Evolutionary conservation across 1,140 invertebrate genomes (phyloP), one percentile per base, ranked within the genome.

Genomic region (Steinernema feltiae): DNA sequence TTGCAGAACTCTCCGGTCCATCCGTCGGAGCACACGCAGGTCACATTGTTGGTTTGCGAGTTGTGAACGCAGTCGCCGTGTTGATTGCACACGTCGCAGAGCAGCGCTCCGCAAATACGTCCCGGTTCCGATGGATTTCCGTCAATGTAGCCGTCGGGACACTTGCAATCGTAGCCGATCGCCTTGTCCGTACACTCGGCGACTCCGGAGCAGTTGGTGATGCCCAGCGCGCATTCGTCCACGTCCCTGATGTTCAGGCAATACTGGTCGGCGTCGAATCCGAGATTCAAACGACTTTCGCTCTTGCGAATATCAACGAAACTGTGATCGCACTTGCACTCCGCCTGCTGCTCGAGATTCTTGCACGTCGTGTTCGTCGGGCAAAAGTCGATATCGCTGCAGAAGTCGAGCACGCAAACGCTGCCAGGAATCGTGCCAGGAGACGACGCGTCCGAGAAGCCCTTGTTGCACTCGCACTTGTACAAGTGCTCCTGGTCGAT

Each of bases 51-150:
- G 15, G 83, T 86, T 24, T 53, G 72, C 1, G 85, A 70, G 71
- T 84, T 81, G 48, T 84, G 84, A 12, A 85, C 80, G 73, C 85
- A 86, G 69, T 84, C 83, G 18, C 82, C 82, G 70, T 83, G 85
- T 46, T 74, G 41, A 75, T 86, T 86, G 69, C 85, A 85, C 63
- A 86, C 53, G 75, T 83, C 84, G 71, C 85, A 85, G n/a, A 85
- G 77, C n/a, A 83, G 76, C 15, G 82, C 83, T 77, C 80, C 85
- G 74, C 84, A 85, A 24, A 86, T 75, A 32, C 77, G 31, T 48
- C 76, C 75, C 1, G 80, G 78, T 31, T 79, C 71, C 70, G 78
- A 53, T 24, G 82, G 83, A 75, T 86, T 86, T 72, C 84, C 85
- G 72, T 85, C 84, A 17, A 83, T 81, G 75, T 85, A 85, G 27